Base-by-base conservation (phyloP, 2,113 vertebrate species). In the Tetraodon nigroviridis region DNA sequence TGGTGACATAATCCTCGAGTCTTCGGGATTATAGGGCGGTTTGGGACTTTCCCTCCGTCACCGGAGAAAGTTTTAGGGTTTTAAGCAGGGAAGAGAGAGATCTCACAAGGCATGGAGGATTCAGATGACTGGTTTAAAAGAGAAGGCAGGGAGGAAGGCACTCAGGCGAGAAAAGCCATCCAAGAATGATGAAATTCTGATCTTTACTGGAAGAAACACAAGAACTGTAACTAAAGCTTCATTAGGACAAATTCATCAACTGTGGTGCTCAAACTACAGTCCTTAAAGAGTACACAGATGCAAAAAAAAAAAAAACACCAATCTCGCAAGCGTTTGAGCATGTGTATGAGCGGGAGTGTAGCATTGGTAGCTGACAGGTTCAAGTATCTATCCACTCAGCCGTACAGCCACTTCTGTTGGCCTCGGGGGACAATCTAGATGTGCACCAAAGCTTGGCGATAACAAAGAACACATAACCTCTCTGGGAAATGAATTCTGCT, bases 331-430 rank as follows among this genome's bases (percentile, higher is more conserved):
- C 16, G 51, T 14, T 7, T 16, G 0, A 19, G 56, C 50, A 32
- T 71, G 71, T 79, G 69, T 70, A 58, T 50, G 14, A 58, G 76
- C 68, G 75, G 75, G 82, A 73, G 84, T 81, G 73, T 81, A 82
- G 84, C 71, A 86, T 80, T 86, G 75, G 77, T 80, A 73, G 80
- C 80, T 86, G 86, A 84, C 86, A 86, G 83, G 85, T 86, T 88
- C 82, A 83, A 84, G 87, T 81, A 86, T 88, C 85, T 86, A 72
- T 79, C 77, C 83, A 84, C 85, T 86, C 84, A 86, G 82, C 80
- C 61, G 70, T 85, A 83, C 79, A 79, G 81, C 76, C 76, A 79
- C 73, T 78, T 80, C 79, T 75, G 79, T 51, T 73, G 68, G 73
- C 85, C 85, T 79, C 79, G 11, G 79, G 83, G 77, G 81, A 79